These are phyloP conservation scores for Rana temporaria DNA, from an alignment of 2,113 vertebrate species.

Conservation along the genomic window DNA sequence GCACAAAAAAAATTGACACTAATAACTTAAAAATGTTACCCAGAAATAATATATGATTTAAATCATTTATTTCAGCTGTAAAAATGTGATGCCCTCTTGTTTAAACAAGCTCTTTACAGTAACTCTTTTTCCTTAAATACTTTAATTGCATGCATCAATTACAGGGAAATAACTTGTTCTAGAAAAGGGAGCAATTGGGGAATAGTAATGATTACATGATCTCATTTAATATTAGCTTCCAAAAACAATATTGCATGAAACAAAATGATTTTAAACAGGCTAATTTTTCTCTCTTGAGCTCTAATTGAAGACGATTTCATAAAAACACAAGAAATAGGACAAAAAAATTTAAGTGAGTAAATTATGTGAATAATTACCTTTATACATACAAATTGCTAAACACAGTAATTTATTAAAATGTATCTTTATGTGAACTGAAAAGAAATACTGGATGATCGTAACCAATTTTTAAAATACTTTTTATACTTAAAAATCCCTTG, in stretches of 20 bases:
- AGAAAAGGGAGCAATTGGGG: conserved; percentile 14
- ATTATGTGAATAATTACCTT: no score
- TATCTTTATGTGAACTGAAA: no score
- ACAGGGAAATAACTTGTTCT: conserved; percentile 32
- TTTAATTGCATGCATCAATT: conserved; percentile 38
- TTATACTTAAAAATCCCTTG: no score
- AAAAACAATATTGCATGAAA: conserved; percentile 37
- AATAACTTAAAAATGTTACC: background rate
- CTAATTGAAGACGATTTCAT: no score
- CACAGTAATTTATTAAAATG: no score
- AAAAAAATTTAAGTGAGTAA: no score
- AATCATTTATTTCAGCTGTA: conserved; percentile 7
- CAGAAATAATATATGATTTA: background rate
- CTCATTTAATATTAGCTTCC: conserved; percentile 32
- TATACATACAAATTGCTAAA: no score
- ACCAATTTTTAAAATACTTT: no score
- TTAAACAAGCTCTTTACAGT: background rate
- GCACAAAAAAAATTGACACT: background rate
- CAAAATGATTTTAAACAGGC: background rate
- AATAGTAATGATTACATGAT: conserved; percentile 27
- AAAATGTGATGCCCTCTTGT: background rate
- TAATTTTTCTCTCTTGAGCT: background rate
- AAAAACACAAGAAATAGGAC: no score
- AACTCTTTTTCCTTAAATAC: conserved; percentile 17
- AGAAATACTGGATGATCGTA: no score